These are phyloP conservation scores for Chaetura pelagica DNA, from an alignment of 2,113 vertebrate genomes.

Conservation along the genomic window DNA sequence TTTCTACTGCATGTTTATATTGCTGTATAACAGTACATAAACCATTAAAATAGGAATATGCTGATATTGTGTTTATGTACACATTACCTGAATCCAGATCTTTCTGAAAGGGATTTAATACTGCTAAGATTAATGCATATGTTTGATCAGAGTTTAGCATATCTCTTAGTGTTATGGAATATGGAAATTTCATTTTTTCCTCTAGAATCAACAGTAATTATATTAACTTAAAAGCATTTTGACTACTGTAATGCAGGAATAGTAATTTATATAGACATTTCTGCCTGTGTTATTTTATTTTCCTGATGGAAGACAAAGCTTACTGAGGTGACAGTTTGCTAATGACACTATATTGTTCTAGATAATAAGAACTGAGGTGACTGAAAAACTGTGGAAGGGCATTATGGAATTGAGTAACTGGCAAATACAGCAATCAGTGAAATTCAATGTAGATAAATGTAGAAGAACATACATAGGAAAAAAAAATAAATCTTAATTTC, in stretches of 20 bases:
- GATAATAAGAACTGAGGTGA: not conserved
- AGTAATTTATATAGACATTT: not conserved
- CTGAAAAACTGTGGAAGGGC: not conserved
- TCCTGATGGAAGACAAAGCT: not conserved
- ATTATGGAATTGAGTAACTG: not conserved
- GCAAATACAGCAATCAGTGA: not conserved
- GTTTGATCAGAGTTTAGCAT: not conserved
- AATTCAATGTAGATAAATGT: not conserved
- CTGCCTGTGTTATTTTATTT: not conserved
- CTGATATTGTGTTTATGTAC: not conserved
- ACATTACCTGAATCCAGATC: not conserved
- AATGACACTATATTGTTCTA: not conserved
- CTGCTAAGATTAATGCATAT: not conserved
- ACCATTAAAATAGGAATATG: not conserved
- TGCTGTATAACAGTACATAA: not conserved
- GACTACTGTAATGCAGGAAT: not conserved
- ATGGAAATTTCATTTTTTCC: not conserved
- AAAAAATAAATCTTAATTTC: not conserved
- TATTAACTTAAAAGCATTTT: not conserved
- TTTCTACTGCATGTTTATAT: not conserved
- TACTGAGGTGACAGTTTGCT: not conserved
- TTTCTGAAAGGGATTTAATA: not conserved
- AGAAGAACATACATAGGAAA: not conserved
- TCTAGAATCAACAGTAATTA: not conserved
- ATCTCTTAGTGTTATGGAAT: not conserved